Evolutionary conservation across 92 coral and sea anemone species (phyloP), one percentile per base, ranked within the genome.

Genomic region (Epizoanthus stellaris): DNA sequence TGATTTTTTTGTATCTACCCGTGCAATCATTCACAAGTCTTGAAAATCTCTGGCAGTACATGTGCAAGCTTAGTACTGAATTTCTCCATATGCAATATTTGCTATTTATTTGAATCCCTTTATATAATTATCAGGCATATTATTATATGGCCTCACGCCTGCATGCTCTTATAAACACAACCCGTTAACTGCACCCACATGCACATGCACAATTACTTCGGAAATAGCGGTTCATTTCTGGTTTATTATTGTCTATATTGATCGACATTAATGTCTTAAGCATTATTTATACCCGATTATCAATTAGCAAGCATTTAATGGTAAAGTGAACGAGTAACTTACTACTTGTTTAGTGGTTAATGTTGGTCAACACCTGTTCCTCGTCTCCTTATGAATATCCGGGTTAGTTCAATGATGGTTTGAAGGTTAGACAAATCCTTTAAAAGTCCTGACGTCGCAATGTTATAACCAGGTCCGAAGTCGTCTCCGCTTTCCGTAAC

Each of bases 291-390:
- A n/a, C 62, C 42, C 16, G 70, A 3, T n/a, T 74, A 21, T 21
- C 19, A 20, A 40, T 14, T 34, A 76, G 56, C 60, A 19, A 77
- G 82, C 82, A 23, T 17, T 61, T 77, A 23, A 16, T 20, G 39
- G 23, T 17, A 3, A 77, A 20, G 58, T 39, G 20, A 60, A 20
- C 40, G 63, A 71, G 14, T 10, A 77, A 77, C 82, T 77, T 77
- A 77, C 82, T 40, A 77, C 70, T 39, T 23, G 82, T 77, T 77
- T 60, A 64, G 20, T 77, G 56, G 39, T 42, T 77, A 77, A 17
- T 60, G 66, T 40, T 40, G 82, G 70, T 39, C 57, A 76, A 67
- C 68, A 67, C 52, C 38, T 68, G 73, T 61, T 77, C 82, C 82
- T 15, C 38, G 39, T 38, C 53, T 59, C 67, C 20, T 52, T 16